phyloP scores from a whole-genome alignment of 2,888 invertebrate genomes.

The Caenorhabditis japonica region DNA sequence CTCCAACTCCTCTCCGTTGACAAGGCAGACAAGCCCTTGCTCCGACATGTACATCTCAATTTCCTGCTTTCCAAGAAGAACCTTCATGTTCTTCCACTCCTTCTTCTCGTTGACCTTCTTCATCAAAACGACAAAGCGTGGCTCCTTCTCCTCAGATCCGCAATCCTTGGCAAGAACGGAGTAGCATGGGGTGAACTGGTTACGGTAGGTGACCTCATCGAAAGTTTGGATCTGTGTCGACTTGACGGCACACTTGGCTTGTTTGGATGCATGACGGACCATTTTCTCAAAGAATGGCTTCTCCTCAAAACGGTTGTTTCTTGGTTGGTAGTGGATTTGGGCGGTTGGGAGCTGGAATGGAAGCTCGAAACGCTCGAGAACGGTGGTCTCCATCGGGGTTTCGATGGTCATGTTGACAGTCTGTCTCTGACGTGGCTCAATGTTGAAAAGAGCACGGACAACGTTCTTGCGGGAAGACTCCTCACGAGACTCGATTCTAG shows the following conservation, averaged over 20 bases:
- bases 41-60: conserved; percentile 52
- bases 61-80: conserved; percentile 60
- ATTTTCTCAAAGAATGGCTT: conserved; percentile 45
- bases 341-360: conserved; percentile 56
- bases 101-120: conserved; percentile 68
- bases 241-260: conserved; percentile 58
- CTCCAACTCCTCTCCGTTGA: conserved; percentile 64
- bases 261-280: conserved; percentile 30
- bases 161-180: conserved; percentile 79
- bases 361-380: conserved; percentile 40
- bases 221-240: conserved; percentile 68
- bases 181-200: conserved; percentile 76
- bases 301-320: conserved; percentile 24
- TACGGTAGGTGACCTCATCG: conserved; percentile 73
- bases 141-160: conserved; percentile 65
- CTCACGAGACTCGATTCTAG: conserved; percentile 36
- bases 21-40: conserved; percentile 47
- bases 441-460: conserved; percentile 56
- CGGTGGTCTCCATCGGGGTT: conserved; percentile 47
- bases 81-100: conserved; percentile 69
- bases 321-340: conserved; percentile 52
- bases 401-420: conserved; percentile 56
- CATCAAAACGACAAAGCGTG: conserved; percentile 77
- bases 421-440: conserved; percentile 55
- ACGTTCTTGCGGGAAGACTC: conserved; percentile 38